phyloP scores from a whole-genome alignment of 2,797 vertebrate genomes.

The Coendou prehensilis region DNA sequence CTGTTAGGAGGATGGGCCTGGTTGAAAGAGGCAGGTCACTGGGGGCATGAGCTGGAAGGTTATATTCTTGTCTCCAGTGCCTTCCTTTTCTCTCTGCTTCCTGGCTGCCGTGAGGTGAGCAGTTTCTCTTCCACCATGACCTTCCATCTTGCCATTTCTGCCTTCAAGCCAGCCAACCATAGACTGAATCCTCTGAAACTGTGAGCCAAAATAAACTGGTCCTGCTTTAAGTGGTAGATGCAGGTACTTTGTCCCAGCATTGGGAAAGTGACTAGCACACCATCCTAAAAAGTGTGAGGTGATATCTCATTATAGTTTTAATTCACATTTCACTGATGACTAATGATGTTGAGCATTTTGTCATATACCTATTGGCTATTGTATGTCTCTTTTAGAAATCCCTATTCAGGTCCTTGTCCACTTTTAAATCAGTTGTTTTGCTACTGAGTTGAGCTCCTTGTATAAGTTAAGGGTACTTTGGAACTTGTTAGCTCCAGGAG shows the following conservation, averaged over 20 bases:
- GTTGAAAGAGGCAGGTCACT: not conserved
- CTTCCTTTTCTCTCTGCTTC: not conserved
- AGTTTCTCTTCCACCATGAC: not conserved
- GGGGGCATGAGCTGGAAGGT: not conserved
- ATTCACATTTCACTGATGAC: not conserved
- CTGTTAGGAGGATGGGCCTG: not conserved
- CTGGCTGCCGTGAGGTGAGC: not conserved
- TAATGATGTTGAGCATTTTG: not conserved
- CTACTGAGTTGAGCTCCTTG: not conserved
- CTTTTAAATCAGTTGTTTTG: not conserved
- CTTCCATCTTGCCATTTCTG: not conserved
- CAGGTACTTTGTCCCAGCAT: not conserved
- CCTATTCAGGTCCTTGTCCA: not conserved
- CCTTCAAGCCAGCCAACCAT: not conserved
- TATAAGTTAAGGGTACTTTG: not conserved
- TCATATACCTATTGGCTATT: not conserved
- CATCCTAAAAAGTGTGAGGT: not conserved
- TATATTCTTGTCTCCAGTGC: not conserved
- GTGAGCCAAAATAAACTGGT: not conserved
- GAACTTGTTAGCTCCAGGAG: not conserved
- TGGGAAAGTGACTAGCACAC: not conserved
- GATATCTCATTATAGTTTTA: not conserved
- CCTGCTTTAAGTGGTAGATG: not conserved
- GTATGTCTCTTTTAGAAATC: not conserved
- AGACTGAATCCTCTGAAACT: not conserved